Percentiles rank a stretch among this genome's conserved stretches.
Conservation (phyloP, 2,797 vertebrate genomes). For the Pterois miles region DNA sequence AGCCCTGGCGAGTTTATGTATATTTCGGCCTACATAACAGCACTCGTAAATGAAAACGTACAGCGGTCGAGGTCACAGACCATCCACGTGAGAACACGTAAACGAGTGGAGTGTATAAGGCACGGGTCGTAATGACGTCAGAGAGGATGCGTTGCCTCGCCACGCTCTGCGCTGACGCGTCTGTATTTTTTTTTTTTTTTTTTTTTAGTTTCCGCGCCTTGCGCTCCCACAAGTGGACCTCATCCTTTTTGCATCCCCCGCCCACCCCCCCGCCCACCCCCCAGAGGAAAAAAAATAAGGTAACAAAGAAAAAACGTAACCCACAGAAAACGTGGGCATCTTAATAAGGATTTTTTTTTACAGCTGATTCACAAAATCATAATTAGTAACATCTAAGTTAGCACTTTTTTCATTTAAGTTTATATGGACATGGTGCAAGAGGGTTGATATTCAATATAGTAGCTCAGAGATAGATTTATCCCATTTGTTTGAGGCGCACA, state of each 20-base stretch:
- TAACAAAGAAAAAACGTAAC: conserved; percentile 73
- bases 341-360: conserved; percentile 82
- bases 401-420: conserved; percentile 83
- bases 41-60: conserved; percentile 82
- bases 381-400: conserved; percentile 87
- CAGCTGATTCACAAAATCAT: conserved; percentile 91
- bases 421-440: conserved; percentile 83
- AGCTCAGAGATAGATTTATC: conserved; percentile 69
- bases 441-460: conserved; percentile 77
- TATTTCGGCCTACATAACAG: conserved; percentile 68
- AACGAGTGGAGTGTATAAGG: conserved; percentile 88
- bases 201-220: conserved; percentile 48
- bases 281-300: conserved; percentile 58
- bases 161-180: conserved; percentile 56
- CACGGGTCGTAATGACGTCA: conserved; percentile 86
- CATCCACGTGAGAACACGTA: conserved; percentile 85
- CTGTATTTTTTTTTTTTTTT: conserved; percentile 18
- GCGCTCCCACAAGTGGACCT: conserved; percentile 74
- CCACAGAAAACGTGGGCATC: conserved; percentile 89
- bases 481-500: conserved; percentile 67
- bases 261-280: conserved; percentile 6
- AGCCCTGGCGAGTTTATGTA: conserved; percentile 39
- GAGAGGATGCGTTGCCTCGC: conserved; percentile 81
- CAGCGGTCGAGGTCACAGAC: conserved; percentile 80
- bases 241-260: conserved; percentile 58